Base-by-base conservation (phyloP, 1,140 invertebrate species). In the Calliopsis andreniformis region DNA sequence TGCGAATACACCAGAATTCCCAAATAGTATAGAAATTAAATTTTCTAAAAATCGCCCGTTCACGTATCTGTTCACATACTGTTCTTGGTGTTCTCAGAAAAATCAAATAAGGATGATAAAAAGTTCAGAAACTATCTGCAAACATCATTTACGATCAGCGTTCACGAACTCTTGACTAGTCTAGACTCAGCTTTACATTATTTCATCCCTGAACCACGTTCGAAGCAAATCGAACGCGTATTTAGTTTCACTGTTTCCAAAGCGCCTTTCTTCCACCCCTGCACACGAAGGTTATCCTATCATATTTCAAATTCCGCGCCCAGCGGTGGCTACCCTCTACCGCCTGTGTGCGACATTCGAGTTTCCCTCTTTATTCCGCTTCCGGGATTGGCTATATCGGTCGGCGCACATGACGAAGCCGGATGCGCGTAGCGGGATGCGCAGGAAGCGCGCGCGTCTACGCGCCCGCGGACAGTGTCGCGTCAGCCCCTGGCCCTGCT, bases 401-500 rank as follows among this genome's bases (percentile, higher is more conserved):
- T 51, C 76, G 58, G 75, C 66, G 83, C 83, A 82, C 82, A 80
- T 76, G 82, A 80, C 62, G 72, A 63, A 63, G 62, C 64, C 67
- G 70, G 63, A 53, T 86, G 86, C 87, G 87, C 87, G 77, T 30
- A 42, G 56, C 62, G 71, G 78, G 83, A 76, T 90, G 87, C 88
- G 89, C 87, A 86, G 68, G 70, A 75, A 68, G 69, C 61, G 80
- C 79, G 85, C 86, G 81, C 75, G 78, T 78, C 80, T 81, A 76
- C 67, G 80, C 73, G 84, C 72, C 86, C 87, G 86, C 80, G 85
- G 82, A 89, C 89, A 92, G 91, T 92, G 88, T 91, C 89, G 90
- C 89, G 90, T 90, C 88, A 91, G 90, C 89, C 87, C 90, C 90
- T 89, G 90, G 89, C 87, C 91, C 89, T 90, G 90, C 87, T 88